Evolutionary conservation across 1,140 invertebrate genomes (phyloP).

Genomic region (Marisa cornuarietis): DNA sequence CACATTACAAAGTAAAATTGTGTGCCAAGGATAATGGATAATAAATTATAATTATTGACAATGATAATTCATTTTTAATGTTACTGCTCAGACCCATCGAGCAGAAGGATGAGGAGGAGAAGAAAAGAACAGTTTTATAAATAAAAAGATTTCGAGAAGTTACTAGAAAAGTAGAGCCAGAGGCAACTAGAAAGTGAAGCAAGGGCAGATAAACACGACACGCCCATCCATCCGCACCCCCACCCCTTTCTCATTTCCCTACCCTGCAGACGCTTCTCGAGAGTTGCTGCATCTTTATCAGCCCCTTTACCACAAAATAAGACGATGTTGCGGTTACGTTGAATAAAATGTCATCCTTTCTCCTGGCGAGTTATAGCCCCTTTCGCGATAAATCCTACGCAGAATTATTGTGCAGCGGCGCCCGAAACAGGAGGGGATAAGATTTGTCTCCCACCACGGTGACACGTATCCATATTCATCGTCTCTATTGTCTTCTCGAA

Average conservation of each 20-base stretch:
- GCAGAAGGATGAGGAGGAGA: not conserved
- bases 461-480: conserved; percentile 4
- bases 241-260: not conserved
- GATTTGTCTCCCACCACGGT: not conserved
- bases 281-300: too few species aligned
- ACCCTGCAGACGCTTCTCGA: too few species aligned
- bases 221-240: not conserved
- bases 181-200: not conserved
- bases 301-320: too few species aligned
- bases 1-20: too few species aligned
- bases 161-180: not conserved
- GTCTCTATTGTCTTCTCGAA: conserved; percentile 9
- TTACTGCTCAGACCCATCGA: too few species aligned
- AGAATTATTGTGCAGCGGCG: not conserved
- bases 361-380: not conserved
- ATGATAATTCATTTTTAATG: not conserved
- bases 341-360: not conserved
- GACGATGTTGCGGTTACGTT: not conserved
- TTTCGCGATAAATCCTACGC: conserved; percentile 1
- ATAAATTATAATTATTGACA: not conserved
- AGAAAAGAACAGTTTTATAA: not conserved
- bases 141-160: not conserved
- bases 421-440: conserved; percentile 2
- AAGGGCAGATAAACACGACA: not conserved
- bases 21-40: not conserved